Evolutionary conservation across 1,140 invertebrate genomes (phyloP).

Genomic region (Macrobrachium rosenbergii): DNA sequence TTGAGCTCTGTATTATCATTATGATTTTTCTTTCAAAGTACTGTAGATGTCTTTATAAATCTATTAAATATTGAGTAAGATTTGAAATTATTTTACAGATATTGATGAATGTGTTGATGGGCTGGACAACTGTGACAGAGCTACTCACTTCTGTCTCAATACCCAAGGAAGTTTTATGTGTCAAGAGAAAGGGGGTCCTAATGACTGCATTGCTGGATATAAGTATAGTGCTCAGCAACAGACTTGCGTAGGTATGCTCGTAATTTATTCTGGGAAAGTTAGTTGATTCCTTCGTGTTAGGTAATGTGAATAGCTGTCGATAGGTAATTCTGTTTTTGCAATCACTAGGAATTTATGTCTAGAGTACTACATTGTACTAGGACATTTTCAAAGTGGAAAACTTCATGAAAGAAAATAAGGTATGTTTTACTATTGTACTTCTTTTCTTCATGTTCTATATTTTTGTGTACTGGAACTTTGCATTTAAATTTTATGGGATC

Average conservation of each 20-base stretch:
- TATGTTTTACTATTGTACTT: too few relatives aligned
- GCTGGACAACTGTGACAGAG: conserved; percentile 66
- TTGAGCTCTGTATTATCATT: too few relatives aligned
- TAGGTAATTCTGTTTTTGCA: background rate
- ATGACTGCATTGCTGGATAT: conserved; percentile 51
- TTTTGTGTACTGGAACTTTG: too few relatives aligned
- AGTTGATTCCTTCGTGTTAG: background rate
- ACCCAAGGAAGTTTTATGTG: conserved; percentile 70
- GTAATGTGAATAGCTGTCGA: background rate
- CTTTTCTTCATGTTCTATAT: too few relatives aligned
- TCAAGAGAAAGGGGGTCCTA: conserved; percentile 63
- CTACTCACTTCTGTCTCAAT: conserved; percentile 69
- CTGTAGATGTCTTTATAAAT: background rate
- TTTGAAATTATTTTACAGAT: conserved; percentile 70
- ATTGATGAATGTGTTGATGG: conserved; percentile 74
- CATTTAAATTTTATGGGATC: too few relatives aligned
- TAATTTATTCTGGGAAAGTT: too few relatives aligned
- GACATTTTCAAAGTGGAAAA: too few relatives aligned
- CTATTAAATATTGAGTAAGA: background rate
- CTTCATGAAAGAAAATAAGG: too few relatives aligned
- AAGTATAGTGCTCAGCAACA: conserved; percentile 50
- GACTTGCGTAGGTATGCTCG: conserved; percentile 48
- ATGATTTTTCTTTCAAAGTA: too few relatives aligned
- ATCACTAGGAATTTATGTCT: too few relatives aligned
- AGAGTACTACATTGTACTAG: too few relatives aligned